phyloP scores from a whole-genome alignment of 30 jellyfish, hydroid and myxozoan species.

The Aurelia aurita region DNA sequence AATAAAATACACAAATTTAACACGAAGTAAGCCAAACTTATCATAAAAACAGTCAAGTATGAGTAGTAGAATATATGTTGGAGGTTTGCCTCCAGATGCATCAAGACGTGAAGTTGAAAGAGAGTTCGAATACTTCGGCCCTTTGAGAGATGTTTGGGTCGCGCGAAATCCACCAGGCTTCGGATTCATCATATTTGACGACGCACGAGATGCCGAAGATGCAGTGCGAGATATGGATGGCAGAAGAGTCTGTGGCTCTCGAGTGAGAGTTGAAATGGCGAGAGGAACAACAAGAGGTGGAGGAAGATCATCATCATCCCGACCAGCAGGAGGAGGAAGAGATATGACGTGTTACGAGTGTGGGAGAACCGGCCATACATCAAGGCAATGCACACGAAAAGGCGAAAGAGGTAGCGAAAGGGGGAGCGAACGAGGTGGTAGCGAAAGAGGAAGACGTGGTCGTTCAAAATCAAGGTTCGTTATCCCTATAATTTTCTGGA shows the following conservation, averaged over 20 bases:
- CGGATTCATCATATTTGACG: conserved; percentile 95
- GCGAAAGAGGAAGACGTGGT: conserved; percentile 64
- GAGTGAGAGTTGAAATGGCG: conserved; percentile 96
- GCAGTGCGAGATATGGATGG: conserved; percentile 99
- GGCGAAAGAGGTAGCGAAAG: conserved; percentile 65
- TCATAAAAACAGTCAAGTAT: conserved; percentile 9
- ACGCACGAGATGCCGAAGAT: conserved; percentile 98
- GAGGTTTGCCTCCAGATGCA: conserved; percentile 98
- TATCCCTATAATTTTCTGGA: no score
- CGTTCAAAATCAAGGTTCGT: conserved; percentile 65
- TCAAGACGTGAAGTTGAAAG: conserved; percentile 96
- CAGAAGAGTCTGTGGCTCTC: conserved; percentile 88
- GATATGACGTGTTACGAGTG: conserved; percentile 87
- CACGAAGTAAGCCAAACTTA: no score
- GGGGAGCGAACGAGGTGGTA: conserved; percentile 67
- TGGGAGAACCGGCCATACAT: conserved; percentile 90
- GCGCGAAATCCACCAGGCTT: conserved; percentile 99
- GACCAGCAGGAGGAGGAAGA: conserved; percentile 50
- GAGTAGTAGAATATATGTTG: conserved; percentile 93
- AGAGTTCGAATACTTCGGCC: conserved; percentile 95
- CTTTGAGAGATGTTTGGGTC: conserved; percentile 97
- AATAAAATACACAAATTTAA: no score
- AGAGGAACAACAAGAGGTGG: conserved; percentile 90
- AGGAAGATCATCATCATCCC: conserved; percentile 10
- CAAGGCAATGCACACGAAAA: conserved; percentile 82